Conservation (phyloP, 2,113 vertebrate genomes). For the Octodon degus region DNA sequence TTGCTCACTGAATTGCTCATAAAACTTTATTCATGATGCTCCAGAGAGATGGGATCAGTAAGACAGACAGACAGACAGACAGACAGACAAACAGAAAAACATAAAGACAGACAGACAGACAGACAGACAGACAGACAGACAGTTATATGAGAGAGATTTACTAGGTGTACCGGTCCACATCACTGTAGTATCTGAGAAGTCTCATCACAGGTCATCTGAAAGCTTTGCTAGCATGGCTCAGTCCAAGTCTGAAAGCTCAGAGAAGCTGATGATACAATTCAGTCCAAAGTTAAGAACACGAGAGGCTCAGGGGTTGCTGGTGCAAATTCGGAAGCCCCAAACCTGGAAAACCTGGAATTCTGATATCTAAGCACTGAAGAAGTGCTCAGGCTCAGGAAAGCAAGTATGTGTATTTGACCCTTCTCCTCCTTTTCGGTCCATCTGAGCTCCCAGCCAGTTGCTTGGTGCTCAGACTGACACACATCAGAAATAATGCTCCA, state of each 20-base stretch:
- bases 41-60: neutral
- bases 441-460: neutral
- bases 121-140: neutral
- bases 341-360: neutral
- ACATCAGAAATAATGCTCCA: neutral
- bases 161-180: neutral
- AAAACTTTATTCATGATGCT: neutral
- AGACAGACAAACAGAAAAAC: no score
- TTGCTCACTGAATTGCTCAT: neutral
- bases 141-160: neutral
- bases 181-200: neutral
- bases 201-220: neutral
- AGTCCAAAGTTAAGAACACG: neutral
- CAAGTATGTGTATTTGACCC: neutral
- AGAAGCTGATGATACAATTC: neutral
- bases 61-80: neutral
- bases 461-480: neutral
- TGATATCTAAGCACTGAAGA: neutral
- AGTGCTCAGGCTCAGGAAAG: neutral
- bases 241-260: neutral
- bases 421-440: neutral
- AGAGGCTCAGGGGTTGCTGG: neutral
- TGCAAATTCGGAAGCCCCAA: neutral
- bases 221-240: neutral
- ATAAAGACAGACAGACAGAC: neutral